Evolutionary conservation across 2,888 invertebrate species (phyloP).

Genomic region (Agapostemon virescens): DNA sequence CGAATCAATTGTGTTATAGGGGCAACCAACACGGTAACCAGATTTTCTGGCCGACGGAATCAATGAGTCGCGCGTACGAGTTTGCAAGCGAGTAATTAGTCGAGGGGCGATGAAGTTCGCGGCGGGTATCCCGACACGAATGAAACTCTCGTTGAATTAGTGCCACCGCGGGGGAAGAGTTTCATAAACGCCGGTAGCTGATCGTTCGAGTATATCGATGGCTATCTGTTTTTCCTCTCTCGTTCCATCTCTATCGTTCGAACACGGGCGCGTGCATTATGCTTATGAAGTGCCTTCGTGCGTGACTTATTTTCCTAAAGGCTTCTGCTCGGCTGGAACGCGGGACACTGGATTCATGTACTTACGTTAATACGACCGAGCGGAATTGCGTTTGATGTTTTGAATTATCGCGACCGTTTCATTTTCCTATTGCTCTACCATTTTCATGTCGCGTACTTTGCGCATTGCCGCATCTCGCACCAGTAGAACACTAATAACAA

Average conservation of each 20-base stretch:
- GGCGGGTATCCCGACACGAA: slow-evolving; percentile 43
- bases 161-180: slow-evolving; percentile 45
- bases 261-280: slow-evolving; percentile 41
- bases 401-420: slow-evolving; percentile 16
- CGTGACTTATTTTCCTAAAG: slow-evolving; percentile 60
- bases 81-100: slow-evolving; percentile 72
- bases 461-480: neutral
- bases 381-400: slow-evolving; percentile 30
- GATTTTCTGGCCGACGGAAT: slow-evolving; percentile 67
- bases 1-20: neutral
- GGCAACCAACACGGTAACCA: neutral
- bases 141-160: slow-evolving; percentile 48
- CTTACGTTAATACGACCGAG: slow-evolving; percentile 35
- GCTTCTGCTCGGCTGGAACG: slow-evolving; percentile 32
- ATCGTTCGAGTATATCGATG: slow-evolving; percentile 54
- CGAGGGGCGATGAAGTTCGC: slow-evolving; percentile 52
- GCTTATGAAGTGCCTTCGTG: slow-evolving; percentile 57
- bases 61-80: slow-evolving; percentile 64
- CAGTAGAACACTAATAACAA: neutral
- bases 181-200: slow-evolving; percentile 51
- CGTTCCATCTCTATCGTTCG: slow-evolving; percentile 12
- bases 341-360: slow-evolving; percentile 37
- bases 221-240: slow-evolving; percentile 22
- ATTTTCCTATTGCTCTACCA: neutral
- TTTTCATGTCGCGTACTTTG: slow-evolving; percentile 25